Conservation (phyloP, 2,888 invertebrate genomes). For the Deilephila elpenor region DNA sequence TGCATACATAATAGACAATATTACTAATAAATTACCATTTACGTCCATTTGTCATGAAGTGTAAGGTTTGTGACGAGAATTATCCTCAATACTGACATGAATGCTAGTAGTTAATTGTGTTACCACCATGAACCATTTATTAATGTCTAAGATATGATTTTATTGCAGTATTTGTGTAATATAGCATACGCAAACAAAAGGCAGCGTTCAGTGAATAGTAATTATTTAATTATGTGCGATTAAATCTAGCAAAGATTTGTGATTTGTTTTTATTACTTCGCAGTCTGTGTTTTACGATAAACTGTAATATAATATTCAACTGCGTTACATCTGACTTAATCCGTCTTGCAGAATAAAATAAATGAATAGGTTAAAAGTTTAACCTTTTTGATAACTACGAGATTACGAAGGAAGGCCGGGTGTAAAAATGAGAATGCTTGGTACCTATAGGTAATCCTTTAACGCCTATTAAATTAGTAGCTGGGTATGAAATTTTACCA, state of each 20-base stretch:
- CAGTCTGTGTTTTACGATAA: not conserved
- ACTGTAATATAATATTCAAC: not conserved
- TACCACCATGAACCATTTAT: conserved; percentile 2
- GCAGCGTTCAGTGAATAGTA: not conserved
- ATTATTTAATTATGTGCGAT: not conserved
- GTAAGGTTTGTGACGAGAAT: not conserved
- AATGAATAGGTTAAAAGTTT: not conserved
- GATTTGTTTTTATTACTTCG: conserved; percentile 5
- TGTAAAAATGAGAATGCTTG: not conserved
- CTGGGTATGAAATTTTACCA: conserved; percentile 8
- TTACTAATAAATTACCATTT: not conserved
- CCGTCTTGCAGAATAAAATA: not conserved
- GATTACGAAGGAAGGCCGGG: not conserved
- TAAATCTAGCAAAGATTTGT: not conserved
- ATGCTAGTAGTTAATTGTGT: not conserved
- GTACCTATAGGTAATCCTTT: not conserved
- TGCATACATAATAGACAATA: not conserved
- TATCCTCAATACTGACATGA: not conserved
- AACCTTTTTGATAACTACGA: no score
- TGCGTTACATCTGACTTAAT: not conserved
- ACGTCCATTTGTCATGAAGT: conserved; percentile 1
- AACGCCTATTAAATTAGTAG: not conserved
- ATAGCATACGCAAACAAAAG: not conserved
- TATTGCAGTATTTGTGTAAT: not conserved
- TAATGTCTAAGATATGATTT: conserved; percentile 10